These are phyloP conservation scores for Menura novaehollandiae DNA, from an alignment of 2,113 vertebrate species.

Conservation along the genomic window DNA sequence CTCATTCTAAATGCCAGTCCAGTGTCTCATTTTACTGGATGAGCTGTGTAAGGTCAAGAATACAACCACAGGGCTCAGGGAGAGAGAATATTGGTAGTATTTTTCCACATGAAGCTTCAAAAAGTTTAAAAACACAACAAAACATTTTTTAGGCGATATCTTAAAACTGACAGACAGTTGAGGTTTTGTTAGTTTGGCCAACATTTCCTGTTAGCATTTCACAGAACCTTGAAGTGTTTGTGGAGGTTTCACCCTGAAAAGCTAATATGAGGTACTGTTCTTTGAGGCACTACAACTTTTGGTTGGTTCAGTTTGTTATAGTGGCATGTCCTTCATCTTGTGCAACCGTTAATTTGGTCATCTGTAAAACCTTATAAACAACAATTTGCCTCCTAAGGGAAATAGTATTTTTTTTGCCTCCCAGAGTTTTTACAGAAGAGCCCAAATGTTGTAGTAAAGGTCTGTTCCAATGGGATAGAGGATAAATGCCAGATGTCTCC, in stretches of 20 bases:
- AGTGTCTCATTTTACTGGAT: background rate
- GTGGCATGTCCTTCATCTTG: background rate
- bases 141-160: background rate
- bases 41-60: conserved; percentile 5
- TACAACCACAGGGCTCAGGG: background rate
- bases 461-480: background rate
- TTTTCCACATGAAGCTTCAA: background rate
- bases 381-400: background rate
- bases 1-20: background rate
- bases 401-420: background rate
- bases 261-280: fast-evolving
- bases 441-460: background rate
- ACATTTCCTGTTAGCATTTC: background rate
- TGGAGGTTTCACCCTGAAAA: background rate
- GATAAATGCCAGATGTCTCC: background rate
- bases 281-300: background rate
- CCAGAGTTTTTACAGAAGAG: background rate
- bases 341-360: background rate
- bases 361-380: background rate
- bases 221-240: background rate
- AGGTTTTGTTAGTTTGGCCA: background rate
- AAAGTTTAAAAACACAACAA: background rate
- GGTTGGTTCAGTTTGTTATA: background rate
- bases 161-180: background rate
- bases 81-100: background rate